Conservation (phyloP, 2,113 vertebrate species). For the Cephalophus harveyi region DNA sequence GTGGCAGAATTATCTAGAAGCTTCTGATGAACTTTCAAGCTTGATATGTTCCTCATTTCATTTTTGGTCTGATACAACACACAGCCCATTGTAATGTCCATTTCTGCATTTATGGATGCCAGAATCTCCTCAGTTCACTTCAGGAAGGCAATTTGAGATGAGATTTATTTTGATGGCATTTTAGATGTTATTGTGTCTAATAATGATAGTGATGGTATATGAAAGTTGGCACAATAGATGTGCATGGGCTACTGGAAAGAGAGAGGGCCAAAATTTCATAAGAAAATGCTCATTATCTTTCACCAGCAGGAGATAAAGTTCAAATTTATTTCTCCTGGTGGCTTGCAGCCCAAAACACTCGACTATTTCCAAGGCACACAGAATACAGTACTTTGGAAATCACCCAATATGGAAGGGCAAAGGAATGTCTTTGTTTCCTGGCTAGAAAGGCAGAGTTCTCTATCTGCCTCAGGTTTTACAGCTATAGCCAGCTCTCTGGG, state of each 20-base stretch:
- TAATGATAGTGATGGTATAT: constrained; percentile 60
- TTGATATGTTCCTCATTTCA: constrained; percentile 51
- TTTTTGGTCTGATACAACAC: constrained; percentile 47
- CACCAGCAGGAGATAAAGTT: constrained; percentile 61
- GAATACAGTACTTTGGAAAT: constrained; percentile 62
- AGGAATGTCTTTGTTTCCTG: constrained; percentile 53
- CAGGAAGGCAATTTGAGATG: constrained; percentile 57
- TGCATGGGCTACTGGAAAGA: constrained; percentile 20
- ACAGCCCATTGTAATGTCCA: background rate
- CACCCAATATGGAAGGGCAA: background rate
- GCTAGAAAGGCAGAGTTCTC: constrained; percentile 39
- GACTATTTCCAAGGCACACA: constrained; percentile 51
- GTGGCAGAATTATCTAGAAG: constrained; percentile 56
- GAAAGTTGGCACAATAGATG: constrained; percentile 52
- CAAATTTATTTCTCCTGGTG: constrained; percentile 62
- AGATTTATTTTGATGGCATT: constrained; percentile 61
- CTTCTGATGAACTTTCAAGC: constrained; percentile 51
- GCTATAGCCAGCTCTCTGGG: background rate
- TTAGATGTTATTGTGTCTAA: constrained; percentile 62
- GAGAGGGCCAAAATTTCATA: constrained; percentile 58
- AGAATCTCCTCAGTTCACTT: constrained; percentile 54
- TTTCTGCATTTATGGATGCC: constrained; percentile 39
- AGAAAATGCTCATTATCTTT: constrained; percentile 67
- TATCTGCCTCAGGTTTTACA: constrained; percentile 17
- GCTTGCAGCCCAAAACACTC: constrained; percentile 44